Conservation (phyloP, 2,888 invertebrate genomes). For the Abrostola triplasia region DNA sequence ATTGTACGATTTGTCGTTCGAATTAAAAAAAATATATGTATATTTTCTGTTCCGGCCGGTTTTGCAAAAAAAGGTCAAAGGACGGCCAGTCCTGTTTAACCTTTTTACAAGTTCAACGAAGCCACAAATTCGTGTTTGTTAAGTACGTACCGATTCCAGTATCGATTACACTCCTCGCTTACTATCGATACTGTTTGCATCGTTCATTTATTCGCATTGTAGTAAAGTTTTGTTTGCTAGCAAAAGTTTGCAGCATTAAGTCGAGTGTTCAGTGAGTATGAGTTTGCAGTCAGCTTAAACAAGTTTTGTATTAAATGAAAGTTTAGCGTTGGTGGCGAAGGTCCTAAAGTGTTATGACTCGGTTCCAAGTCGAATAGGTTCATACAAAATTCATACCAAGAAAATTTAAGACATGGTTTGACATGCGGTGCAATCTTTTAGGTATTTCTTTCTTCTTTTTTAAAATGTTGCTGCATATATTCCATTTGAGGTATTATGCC, state of each 20-base stretch:
- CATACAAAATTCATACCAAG: slow-evolving; percentile 6
- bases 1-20: too few species aligned
- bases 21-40: too few species aligned
- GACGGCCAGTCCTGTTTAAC: not conserved
- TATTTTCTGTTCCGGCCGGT: too few species aligned
- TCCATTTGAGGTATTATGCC: too few species aligned
- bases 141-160: not conserved
- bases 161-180: too few species aligned
- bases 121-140: not conserved
- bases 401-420: not conserved
- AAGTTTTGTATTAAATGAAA: slow-evolving; percentile 53
- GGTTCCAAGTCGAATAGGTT: slow-evolving; percentile 24
- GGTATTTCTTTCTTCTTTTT: too few species aligned
- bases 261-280: slow-evolving; percentile 40
- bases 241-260: slow-evolving; percentile 40
- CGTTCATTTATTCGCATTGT: slow-evolving; percentile 47
- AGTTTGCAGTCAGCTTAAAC: slow-evolving; percentile 34
- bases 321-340: slow-evolving; percentile 34
- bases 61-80: too few species aligned
- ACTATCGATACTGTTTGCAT: slow-evolving; percentile 38
- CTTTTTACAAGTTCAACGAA: not conserved
- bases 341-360: slow-evolving; percentile 26
- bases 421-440: not conserved
- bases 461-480: too few species aligned
- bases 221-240: slow-evolving; percentile 38